A percentile compares a stretch with the other conserved stretches of the same genome.
Conservation (phyloP, 2,113 vertebrate genomes). For the Bombycilla garrulus region DNA sequence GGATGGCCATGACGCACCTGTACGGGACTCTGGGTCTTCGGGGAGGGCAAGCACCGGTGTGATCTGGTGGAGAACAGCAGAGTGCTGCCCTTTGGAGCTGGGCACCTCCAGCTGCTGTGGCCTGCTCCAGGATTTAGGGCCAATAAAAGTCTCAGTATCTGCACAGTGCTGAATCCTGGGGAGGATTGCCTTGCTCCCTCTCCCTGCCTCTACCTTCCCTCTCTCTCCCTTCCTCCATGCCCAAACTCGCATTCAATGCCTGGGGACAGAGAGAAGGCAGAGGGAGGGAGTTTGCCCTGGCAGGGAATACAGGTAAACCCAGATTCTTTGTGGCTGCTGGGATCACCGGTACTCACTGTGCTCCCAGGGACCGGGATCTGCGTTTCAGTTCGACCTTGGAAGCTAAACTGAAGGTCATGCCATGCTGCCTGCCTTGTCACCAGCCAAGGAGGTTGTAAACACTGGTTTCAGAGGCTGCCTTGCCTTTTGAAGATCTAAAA, state of each 20-base stretch:
- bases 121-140: not conserved
- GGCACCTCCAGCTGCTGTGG: not conserved
- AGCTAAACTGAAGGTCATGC: not conserved
- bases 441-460: not conserved
- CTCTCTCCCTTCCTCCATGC: not conserved
- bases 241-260: not conserved
- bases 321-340: fast-evolving
- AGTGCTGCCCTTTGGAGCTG: not conserved
- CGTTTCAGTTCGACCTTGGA: not conserved
- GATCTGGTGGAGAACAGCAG: not conserved
- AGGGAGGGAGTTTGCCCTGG: not conserved
- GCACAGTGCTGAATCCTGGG: not conserved
- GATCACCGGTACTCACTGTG: not conserved
- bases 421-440: not conserved
- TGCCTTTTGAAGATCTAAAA: slow-evolving; percentile 53
- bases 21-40: fast-evolving
- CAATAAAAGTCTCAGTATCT: not conserved
- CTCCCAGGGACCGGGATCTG: not conserved
- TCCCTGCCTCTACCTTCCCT: not conserved
- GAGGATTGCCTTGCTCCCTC: not conserved
- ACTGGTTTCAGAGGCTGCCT: slow-evolving; percentile 19
- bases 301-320: not conserved
- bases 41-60: not conserved
- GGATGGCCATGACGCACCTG: not conserved
- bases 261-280: not conserved